Evolutionary conservation across 2,888 invertebrate species (phyloP).

Genomic region (Portevinia maculata): DNA sequence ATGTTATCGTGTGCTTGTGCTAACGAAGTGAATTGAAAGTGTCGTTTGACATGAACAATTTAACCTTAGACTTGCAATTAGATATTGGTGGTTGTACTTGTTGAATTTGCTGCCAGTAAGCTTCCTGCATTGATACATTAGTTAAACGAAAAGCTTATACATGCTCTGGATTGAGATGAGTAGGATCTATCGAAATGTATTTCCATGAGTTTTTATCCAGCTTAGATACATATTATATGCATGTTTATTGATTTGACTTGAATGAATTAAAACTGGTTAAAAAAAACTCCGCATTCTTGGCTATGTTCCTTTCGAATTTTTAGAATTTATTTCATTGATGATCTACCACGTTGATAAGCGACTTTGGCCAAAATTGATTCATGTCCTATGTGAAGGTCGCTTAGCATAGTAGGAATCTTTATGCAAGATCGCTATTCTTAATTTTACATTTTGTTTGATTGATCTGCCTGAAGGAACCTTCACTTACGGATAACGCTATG

Average conservation of each 20-base stretch:
- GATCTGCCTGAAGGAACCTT: background rate
- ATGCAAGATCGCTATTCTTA: background rate
- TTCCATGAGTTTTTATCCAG: too few species aligned
- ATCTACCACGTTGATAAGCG: background rate
- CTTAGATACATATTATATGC: too few species aligned
- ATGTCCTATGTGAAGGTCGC: background rate
- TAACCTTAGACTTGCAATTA: slow-evolving; percentile 8
- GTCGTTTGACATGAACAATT: slow-evolving; percentile 6
- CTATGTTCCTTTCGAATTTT: background rate
- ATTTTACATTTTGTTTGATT: background rate
- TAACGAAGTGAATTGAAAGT: slow-evolving; percentile 28
- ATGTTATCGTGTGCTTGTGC: slow-evolving; percentile 19
- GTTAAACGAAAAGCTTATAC: too few species aligned
- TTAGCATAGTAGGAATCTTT: background rate
- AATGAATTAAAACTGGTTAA: too few species aligned
- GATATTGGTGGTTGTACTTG: background rate
- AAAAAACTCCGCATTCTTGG: too few species aligned
- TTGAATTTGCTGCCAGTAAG: slow-evolving; percentile 9
- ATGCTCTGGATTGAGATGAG: background rate
- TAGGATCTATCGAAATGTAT: too few species aligned
- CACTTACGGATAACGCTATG: background rate
- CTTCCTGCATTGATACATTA: too few species aligned
- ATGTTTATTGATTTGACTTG: too few species aligned
- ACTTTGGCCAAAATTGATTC: background rate
- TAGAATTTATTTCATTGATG: background rate